Conservation (phyloP, 2,888 invertebrate species). For the Drosophila siamana region DNA sequence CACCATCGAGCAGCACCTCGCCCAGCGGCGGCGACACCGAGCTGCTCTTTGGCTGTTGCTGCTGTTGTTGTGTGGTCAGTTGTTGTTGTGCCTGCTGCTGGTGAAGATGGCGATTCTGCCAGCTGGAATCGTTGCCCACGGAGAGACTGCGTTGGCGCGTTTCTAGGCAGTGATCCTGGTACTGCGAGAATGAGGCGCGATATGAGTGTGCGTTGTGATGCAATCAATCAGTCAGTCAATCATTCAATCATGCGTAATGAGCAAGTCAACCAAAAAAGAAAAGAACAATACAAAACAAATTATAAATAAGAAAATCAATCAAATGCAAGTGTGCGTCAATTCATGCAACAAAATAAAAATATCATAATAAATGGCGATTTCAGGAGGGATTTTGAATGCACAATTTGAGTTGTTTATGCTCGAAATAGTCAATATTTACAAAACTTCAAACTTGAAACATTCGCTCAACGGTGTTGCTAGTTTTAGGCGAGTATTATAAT, state of each 20-base stretch:
- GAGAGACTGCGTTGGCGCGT: conserved; percentile 85
- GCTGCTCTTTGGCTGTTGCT: conserved; percentile 60
- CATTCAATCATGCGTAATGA: conserved; percentile 54
- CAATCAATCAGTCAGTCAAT: conserved; percentile 25
- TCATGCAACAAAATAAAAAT: conserved; percentile 22
- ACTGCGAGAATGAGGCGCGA: conserved; percentile 56
- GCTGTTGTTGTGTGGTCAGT: conserved; percentile 36
- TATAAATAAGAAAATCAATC: conserved; percentile 46
- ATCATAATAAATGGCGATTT: conserved; percentile 2
- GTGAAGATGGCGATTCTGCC: conserved; percentile 82
- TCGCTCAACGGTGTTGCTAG: too few relatives aligned
- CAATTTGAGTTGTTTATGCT: neutral
- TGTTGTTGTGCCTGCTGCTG: conserved; percentile 37
- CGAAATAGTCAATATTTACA: neutral
- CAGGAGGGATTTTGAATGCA: neutral
- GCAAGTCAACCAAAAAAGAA: conserved; percentile 61
- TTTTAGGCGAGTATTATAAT: too few relatives aligned
- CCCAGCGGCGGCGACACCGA: conserved; percentile 68
- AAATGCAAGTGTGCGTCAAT: conserved; percentile 21
- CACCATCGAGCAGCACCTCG: conserved; percentile 79
- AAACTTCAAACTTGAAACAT: neutral
- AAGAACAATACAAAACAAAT: conserved; percentile 57
- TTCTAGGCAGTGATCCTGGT: conserved; percentile 84
- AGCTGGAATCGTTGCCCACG: conserved; percentile 85
- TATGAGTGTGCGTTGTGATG: conserved; percentile 35